These are phyloP conservation scores for Hylaeus volcanicus DNA, from an alignment of 1,140 invertebrate species.

Conservation along the genomic window DNA sequence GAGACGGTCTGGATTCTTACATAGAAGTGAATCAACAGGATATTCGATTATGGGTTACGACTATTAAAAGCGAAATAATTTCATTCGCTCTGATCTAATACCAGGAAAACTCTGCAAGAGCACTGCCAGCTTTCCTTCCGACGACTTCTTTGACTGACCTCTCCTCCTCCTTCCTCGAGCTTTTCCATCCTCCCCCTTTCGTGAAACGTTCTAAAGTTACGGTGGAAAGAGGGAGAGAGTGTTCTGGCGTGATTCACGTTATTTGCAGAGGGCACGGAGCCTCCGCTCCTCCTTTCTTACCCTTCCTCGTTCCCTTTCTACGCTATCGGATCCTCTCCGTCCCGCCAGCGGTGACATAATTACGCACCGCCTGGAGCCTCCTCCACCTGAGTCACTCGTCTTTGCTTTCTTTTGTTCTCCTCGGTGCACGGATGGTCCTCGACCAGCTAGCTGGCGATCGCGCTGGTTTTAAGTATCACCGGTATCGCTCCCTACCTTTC, in stretches of 20 bases:
- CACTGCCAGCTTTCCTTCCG: too few relatives aligned
- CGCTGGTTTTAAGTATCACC: constrained; percentile 33
- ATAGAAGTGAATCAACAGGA: too few relatives aligned
- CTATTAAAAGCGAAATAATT: too few relatives aligned
- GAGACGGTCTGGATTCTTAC: too few relatives aligned
- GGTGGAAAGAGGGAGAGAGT: neutral
- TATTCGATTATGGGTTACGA: too few relatives aligned
- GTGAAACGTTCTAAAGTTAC: constrained; percentile 49
- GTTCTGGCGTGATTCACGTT: constrained; percentile 62
- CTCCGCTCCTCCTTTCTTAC: constrained; percentile 14
- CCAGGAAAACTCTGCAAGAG: too few relatives aligned
- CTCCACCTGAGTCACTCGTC: constrained; percentile 68
- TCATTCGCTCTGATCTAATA: too few relatives aligned
- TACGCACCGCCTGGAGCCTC: constrained; percentile 60
- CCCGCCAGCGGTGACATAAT: constrained; percentile 71
- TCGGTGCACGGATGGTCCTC: constrained; percentile 35
- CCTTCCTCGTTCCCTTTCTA: constrained; percentile 36
- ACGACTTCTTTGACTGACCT: constrained; percentile 8
- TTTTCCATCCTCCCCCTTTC: constrained; percentile 9
- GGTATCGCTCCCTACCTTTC: constrained; percentile 12
- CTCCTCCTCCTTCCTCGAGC: neutral
- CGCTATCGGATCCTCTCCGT: constrained; percentile 39
- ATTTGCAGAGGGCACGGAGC: constrained; percentile 58
- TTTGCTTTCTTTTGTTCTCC: constrained; percentile 59
- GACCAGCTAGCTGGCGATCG: constrained; percentile 1